Base-by-base conservation (phyloP, 2,113 vertebrate species). In the Chaenogobius annularis region DNA sequence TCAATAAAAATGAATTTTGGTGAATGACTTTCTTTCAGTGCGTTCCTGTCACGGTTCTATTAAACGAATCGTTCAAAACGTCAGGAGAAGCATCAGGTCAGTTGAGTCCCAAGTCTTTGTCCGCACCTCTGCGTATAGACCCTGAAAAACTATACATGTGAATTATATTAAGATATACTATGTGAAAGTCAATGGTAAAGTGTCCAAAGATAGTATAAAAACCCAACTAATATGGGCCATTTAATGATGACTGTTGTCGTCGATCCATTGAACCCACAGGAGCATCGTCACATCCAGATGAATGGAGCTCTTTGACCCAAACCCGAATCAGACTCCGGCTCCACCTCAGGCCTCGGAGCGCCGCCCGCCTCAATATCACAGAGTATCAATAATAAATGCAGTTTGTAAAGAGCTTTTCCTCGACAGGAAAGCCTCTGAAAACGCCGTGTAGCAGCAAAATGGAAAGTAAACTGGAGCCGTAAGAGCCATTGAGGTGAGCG, bases 351-450 rank as follows among this genome's bases (percentile, higher is more conserved):
- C 64, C 61, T 59, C 55, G 15, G 66, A 46, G 54, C 73, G 19
- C 74, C n/a, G 83, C 80, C 46, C 77, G 73, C 89, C 83, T 87
- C 77, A 1, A 67, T 85, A 87, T 84, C 86, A 80, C 66, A 56
- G 35, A 47, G 0, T 71, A 85, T 91, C 81, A 89, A 91, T 91
- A 89, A 90, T 90, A 74, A 56, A 91, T 84, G 73, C 12, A 61
- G 10, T 86, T 84, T 88, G 82, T 81, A 58, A 55, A 73, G 83
- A 75, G 72, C 72, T 86, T 89, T 86, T 82, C 70, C 71, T 76
- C 14, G 17, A 83, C 76, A 75, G 82, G 83, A 89, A 77, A 68
- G 61, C 70, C 79, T 79, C 78, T 43, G 50, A 46, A 50, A 78
- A 85, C 73, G 81, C 78, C 85, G 80, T 85, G 79, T 81, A 72